Evolutionary conservation across 2,113 vertebrate genomes (phyloP), one percentile per base, ranked within the genome.

Genomic region (Charina bottae): DNA sequence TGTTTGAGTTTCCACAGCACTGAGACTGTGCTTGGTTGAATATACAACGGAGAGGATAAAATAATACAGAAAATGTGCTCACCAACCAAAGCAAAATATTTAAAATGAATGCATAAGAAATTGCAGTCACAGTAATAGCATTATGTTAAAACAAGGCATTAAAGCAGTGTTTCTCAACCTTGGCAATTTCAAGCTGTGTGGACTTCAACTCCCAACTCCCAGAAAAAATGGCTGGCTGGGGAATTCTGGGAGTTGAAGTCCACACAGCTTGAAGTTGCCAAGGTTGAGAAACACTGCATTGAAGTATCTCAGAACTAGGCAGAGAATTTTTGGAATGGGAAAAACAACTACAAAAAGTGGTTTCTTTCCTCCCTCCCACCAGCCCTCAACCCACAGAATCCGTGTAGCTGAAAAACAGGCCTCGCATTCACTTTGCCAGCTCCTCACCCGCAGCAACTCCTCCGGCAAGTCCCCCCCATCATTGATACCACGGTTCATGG

Each of bases 401-500:
- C n/a, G 21, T 13, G 2, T 2, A 54, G 10, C 15, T 17, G 1
- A 7, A 17, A 53, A 49, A 4, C 1, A 33, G 46, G 55, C 46
- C 13, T 49, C 3, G 0, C 2, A 0, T 26, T 17, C n/a, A n/a
- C 33, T 62, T 21, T 15, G 54, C 58, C 10, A 13, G 58, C 58
- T 49, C n/a, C 97, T 93, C 96, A 99, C 98, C 97, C 98, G 96
- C 64, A 99, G 98, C 92, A 99, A 98, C 0, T 99, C 98, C 96
- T 99, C 98, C 0, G 98, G 98, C 90, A 99, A 97, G 95, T 99
- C 98, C 23, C 98, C 98, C 0, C 98, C 98, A 23, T 99, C 98
- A 15, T 99, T 99, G 97, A 99, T 99, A 89, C 98, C 98, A 37
- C 98, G 97, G 97, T 99, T 99, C 98, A 99, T 99, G 28, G 98